Evolutionary conservation across 2,113 vertebrate species (phyloP).

Genomic region (Ondatra zibethicus): DNA sequence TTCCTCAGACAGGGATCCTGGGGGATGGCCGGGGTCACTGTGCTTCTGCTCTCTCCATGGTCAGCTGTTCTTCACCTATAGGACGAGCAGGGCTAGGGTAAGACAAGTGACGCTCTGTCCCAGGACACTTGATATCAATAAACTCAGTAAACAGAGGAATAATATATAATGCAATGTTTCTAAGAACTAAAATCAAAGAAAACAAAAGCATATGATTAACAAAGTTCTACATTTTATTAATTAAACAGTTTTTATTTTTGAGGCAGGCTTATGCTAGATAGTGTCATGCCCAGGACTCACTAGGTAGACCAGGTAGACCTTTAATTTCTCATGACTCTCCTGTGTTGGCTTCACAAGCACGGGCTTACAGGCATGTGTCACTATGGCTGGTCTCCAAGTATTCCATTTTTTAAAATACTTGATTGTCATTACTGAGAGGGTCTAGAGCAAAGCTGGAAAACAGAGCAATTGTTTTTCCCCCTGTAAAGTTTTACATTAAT

Average conservation of each 20-base stretch:
- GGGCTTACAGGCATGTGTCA: background rate
- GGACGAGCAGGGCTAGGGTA: background rate
- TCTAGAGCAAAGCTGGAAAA: rapidly evolving
- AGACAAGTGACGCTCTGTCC: rapidly evolving
- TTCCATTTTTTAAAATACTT: background rate
- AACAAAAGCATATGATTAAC: rapidly evolving
- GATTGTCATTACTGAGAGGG: rapidly evolving
- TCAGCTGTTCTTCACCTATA: rapidly evolving
- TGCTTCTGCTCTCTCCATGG: rapidly evolving
- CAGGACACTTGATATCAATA: rapidly evolving
- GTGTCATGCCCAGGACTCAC: background rate
- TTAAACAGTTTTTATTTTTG: background rate
- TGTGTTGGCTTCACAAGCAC: background rate
- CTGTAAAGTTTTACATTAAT: background rate
- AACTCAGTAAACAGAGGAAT: background rate
- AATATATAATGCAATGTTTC: background rate
- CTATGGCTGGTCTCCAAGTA: background rate
- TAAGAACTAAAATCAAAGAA: background rate
- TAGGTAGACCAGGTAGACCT: background rate
- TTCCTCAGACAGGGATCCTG: background rate
- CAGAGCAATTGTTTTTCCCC: rapidly evolving
- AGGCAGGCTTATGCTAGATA: too few species aligned
- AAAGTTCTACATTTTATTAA: background rate
- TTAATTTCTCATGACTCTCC: background rate
- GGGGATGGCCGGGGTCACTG: rapidly evolving